Base-by-base conservation (phyloP, 1,140 invertebrate genomes). In the Achroia grisella region DNA sequence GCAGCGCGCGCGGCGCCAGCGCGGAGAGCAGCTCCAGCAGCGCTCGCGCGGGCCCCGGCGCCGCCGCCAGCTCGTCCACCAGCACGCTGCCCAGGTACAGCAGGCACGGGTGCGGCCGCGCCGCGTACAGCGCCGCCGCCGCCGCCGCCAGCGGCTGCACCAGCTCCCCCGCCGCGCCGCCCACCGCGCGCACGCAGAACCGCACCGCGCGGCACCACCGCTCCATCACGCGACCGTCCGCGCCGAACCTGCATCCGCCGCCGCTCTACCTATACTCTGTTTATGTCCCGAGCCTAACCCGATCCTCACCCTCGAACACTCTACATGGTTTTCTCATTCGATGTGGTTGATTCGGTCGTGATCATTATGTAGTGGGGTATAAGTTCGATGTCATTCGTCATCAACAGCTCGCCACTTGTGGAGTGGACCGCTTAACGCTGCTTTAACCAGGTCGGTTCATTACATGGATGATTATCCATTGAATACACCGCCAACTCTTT, bases 31-130 rank as follows among this genome's bases (percentile, higher is more conserved):
- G 97, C 54, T 91, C 89, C 27, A 98, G 72, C 2, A 98, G 86
- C 8, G 93, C 12, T 87, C 70, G 6, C 93, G 89, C 71, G 94
- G 95, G 4, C 88, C 88, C 29, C 0, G 87, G 71, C 61, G 93
- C 90, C 39, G 68, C 71, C 1, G 92, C 95, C 76, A 97, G 98
- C 85, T 98, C 97, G 86, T 99, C 97, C 8, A 98, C 97, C 33
- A 99, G 85, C 66, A 99, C 97, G 55, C 95, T 97, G 5, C 94
- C 95, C 39, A 99, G 88, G 74, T 99, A 99, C 2, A 99, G 89
- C 72, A 98, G 95, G 84, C 97, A 98, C 40, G 96, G 97, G 83
- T 99, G 97, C 55, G 94, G 90, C 76, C 96, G 91, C 9, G 95
- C 91, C 11, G 86, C 55, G 81, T 99, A 99, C n/a, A 98, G 86